Percentiles rank a stretch among this genome's conserved stretches.
Evolutionary conservation across 1,140 invertebrate genomes (phyloP).

Genomic region (Nasonia vitripennis): DNA sequence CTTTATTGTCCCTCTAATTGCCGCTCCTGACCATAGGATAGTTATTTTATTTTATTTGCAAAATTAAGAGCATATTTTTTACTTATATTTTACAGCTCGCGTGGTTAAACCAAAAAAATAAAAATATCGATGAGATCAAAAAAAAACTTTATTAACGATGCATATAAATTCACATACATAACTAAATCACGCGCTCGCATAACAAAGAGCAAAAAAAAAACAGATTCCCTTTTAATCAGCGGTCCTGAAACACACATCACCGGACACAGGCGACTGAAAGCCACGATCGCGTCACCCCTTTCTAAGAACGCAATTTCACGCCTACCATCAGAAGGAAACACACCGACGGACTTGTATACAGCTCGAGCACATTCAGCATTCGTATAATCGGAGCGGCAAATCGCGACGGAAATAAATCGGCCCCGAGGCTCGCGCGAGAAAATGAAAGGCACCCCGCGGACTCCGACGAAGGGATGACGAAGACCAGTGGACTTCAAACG

Average conservation of each 20-base stretch:
- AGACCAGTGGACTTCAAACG: conserved; percentile 10
- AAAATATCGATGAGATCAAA: too few species aligned
- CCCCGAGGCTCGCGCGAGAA: background rate
- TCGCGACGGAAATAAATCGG: conserved; percentile 22
- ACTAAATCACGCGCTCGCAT: background rate
- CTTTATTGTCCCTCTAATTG: too few species aligned
- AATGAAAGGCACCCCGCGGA: conserved; percentile 1
- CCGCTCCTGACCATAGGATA: too few species aligned
- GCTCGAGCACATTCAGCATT: conserved; percentile 24
- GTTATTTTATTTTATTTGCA: too few species aligned
- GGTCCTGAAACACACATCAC: background rate
- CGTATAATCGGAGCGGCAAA: conserved; percentile 20
- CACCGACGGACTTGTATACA: background rate
- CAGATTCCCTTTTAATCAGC: background rate
- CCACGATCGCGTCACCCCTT: background rate
- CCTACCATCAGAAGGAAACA: background rate
- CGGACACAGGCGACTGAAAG: background rate
- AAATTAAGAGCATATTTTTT: too few species aligned
- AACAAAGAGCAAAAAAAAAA: background rate
- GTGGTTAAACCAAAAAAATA: too few species aligned
- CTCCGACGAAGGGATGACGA: conserved; percentile 7
- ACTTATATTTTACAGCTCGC: too few species aligned
- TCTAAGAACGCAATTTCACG: conserved; percentile 24
- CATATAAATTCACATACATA: background rate
- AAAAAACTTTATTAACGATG: background rate